phyloP scores from a whole-genome alignment of 2,888 invertebrate species.

The Endotricha flammealis region DNA sequence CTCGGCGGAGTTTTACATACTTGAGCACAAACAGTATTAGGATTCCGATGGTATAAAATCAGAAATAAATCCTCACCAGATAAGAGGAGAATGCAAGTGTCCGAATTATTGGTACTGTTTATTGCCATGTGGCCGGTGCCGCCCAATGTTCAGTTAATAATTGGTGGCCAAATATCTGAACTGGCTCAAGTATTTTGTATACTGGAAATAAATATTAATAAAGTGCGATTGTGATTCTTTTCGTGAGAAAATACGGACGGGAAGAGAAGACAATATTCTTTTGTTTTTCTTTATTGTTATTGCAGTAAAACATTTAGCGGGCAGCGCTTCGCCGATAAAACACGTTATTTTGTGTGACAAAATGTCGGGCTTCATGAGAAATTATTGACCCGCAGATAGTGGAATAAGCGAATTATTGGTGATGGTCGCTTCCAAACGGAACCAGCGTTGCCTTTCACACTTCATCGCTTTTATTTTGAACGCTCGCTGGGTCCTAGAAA shows the following conservation, averaged over 20 bases:
- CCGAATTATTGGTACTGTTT: conserved; percentile 31
- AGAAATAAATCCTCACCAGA: conserved; percentile 23
- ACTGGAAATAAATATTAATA: conserved; percentile 69
- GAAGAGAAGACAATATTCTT: conserved; percentile 66
- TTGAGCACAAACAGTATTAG: conserved; percentile 6
- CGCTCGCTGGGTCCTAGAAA: too few relatives aligned
- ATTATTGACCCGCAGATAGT: conserved; percentile 76
- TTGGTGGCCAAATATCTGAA: conserved; percentile 48
- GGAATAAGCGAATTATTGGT: conserved; percentile 71
- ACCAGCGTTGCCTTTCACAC: conserved; percentile 28
- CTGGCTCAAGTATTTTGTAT: conserved; percentile 58
- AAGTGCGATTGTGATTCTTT: conserved; percentile 60
- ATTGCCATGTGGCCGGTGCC: conserved; percentile 23
- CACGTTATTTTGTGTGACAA: conserved; percentile 78
- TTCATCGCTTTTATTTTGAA: conserved; percentile 1
- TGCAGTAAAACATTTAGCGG: conserved; percentile 74
- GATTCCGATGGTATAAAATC: conserved; percentile 12
- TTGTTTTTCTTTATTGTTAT: conserved; percentile 77
- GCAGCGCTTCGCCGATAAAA: conserved; percentile 63
- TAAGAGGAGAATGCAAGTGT: conserved; percentile 23
- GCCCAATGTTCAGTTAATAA: conserved; percentile 42
- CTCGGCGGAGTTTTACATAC: background rate
- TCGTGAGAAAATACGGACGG: conserved; percentile 58
- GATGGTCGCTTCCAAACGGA: conserved; percentile 42
- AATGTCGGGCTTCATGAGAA: conserved; percentile 75